Base-by-base conservation (phyloP, 2,113 vertebrate species). In the Phasianus colchicus region DNA sequence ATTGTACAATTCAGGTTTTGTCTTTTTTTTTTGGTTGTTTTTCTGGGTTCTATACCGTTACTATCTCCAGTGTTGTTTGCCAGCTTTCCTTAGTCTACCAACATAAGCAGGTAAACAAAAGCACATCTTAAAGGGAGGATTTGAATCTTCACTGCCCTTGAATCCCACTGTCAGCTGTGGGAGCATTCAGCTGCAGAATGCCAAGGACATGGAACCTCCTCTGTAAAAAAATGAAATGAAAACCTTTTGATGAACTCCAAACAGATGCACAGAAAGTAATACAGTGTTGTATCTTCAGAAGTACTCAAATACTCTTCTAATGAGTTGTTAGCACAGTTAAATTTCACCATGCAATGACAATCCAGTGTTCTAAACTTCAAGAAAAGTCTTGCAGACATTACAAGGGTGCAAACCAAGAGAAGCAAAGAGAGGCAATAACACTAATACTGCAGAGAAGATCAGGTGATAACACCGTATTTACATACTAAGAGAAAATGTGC, bases 211-310 rank as follows among this genome's bases (percentile, higher is more conserved):
- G 1, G 16, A 64, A 42, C 10, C 22, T 36, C 20, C 32, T 38
- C 14, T 24, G 11, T 34, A 42, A 19, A 19, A 19, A 14, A 14
- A 27, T 36, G 43, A 15, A 70, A 27, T 11, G n/a, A 38, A 63
- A 45, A 38, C 6, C 32, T 47, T n/a, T 15, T 3, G 11, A 8
- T 0, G 0, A 66, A 45, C 24, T 80, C 77, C 64, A 89, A 83
- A 42, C 22, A 76, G 17, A 29, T 32, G 30, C 38, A 55, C 32
- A 75, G 36, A 75, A 86, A 77, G 15, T 30, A 22, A 61, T 50
- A 43, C 48, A 54, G 21, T 42, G 25, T 48, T 82, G 5, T 6
- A 13, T 54, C 70, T 93, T 76, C 55, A 34, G 29, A 86, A 76
- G 5, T n/a, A 58, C 19, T 48, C 30, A 32, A 83, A 81, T 11